Base-by-base conservation (phyloP, 23 tunicate genomes). In the Styela clava region DNA sequence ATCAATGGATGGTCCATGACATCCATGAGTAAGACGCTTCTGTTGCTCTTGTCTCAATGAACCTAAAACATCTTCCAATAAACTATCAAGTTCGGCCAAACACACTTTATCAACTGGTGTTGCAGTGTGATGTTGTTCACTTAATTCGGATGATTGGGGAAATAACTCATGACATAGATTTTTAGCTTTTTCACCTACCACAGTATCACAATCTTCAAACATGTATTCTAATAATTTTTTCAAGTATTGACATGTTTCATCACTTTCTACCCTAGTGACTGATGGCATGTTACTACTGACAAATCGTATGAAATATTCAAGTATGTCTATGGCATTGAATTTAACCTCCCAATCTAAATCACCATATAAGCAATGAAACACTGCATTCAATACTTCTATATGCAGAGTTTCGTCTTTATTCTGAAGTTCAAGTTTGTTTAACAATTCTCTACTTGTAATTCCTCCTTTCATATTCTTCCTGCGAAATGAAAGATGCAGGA, bases 291-390 rank as follows among this genome's bases (percentile, higher is more conserved):
- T 18, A 16, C 30, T 67, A 25, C 30, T 0, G 71, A 67, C 71
- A 18, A 18, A 16, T 67, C 22, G 24, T 19, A 29, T 27, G 71
- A 29, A 25, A 25, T 27, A 25, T 29, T 25, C 30, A 7, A 76
- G 26, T 5, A 76, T 76, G 16, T 44, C 81, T 16, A 76, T 52
- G 20, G 81, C 32, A 24, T 76, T 76, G 29, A 24, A 76, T 44
- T 76, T 76, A 0, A 76, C 81, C 37, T 76, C 81, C 81, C 81
- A 76, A 29, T 76, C 81, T 9, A 76, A 29, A 76, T 76, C 81
- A 22, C 37, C 65, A 52, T 37, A 76, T 30, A 71, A 32, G 5
- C 34, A 31, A 16, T 32, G 5, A 71, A 21, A 35, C 2, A 71
- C 5, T 3, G 29, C 34, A 34, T 35, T 71, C 29, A 2, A 18